These are phyloP conservation scores for Botia kubotai DNA, from an alignment of 2,797 vertebrate genomes.

Conservation along the genomic window DNA sequence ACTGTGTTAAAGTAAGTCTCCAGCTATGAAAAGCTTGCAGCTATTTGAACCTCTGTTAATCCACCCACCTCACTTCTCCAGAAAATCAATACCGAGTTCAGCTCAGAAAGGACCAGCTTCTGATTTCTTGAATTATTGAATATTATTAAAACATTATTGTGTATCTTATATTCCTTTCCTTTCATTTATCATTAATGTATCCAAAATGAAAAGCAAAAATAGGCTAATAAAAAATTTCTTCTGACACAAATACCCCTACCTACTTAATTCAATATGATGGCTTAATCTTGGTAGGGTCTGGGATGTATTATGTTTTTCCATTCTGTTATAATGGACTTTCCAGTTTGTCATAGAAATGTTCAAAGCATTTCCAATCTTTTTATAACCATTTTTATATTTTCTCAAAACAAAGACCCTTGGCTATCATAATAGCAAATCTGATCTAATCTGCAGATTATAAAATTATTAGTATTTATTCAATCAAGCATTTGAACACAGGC, in stretches of 20 bases:
- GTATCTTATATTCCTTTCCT: background rate
- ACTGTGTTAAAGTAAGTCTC: conserved; percentile 33
- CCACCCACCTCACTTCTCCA: background rate
- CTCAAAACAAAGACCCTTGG: background rate
- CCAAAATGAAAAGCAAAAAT: too few relatives aligned
- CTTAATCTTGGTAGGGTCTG: background rate
- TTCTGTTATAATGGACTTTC: background rate
- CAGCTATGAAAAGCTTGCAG: conserved; percentile 13
- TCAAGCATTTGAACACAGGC: too few relatives aligned
- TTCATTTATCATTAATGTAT: too few relatives aligned
- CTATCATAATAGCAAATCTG: too few relatives aligned
- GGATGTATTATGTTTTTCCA: background rate
- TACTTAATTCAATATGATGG: background rate
- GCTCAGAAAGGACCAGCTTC: background rate
- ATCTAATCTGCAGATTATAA: too few relatives aligned
- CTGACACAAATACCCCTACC: too few relatives aligned
- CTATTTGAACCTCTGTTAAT: conserved; percentile 1
- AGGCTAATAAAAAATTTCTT: too few relatives aligned
- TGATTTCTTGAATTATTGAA: background rate
- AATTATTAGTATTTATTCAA: too few relatives aligned
- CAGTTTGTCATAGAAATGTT: too few relatives aligned
- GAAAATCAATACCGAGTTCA: background rate
- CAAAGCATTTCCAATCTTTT: too few relatives aligned
- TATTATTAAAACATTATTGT: background rate
- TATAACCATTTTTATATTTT: background rate